Percentiles rank a stretch among this genome's conserved stretches.
phyloP scores from a whole-genome alignment of 2,113 vertebrate genomes.

The Peromyscus californicus region DNA sequence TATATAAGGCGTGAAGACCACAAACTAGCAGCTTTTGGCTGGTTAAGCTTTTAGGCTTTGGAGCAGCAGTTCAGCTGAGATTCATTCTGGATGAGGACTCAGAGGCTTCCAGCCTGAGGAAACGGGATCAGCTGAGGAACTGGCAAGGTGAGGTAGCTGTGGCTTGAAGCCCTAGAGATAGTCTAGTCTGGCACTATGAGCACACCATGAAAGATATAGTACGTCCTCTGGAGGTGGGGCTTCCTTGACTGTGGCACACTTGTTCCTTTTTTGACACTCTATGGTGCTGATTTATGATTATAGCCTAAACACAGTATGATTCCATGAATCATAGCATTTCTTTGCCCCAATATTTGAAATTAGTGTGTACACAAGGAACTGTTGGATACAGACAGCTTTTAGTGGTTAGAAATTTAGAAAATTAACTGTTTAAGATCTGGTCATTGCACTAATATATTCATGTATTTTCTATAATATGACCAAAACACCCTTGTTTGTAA shows the following conservation, averaged over 20 bases:
- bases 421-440: not conserved
- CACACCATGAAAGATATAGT: not conserved
- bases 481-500: not conserved
- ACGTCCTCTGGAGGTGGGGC: not conserved
- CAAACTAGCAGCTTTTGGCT: too few species aligned
- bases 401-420: not conserved
- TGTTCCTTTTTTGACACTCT: not conserved
- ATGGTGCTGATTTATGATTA: not conserved
- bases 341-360: not conserved
- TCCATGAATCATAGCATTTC: not conserved
- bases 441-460: not conserved
- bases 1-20: too few species aligned
- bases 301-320: not conserved
- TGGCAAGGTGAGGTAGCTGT: too few species aligned
- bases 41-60: too few species aligned
- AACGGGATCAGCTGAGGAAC: too few species aligned
- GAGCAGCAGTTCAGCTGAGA: too few species aligned
- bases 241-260: not conserved
- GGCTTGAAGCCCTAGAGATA: not conserved
- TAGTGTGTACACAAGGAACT: not conserved
- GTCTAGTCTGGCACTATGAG: not conserved
- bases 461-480: not conserved
- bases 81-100: too few species aligned
- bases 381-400: not conserved
- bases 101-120: too few species aligned